A percentile compares a stretch with the other conserved stretches of the same genome.
Evolutionary conservation across 2,797 vertebrate species (phyloP).

Genomic region (Apogon hyalosoma): DNA sequence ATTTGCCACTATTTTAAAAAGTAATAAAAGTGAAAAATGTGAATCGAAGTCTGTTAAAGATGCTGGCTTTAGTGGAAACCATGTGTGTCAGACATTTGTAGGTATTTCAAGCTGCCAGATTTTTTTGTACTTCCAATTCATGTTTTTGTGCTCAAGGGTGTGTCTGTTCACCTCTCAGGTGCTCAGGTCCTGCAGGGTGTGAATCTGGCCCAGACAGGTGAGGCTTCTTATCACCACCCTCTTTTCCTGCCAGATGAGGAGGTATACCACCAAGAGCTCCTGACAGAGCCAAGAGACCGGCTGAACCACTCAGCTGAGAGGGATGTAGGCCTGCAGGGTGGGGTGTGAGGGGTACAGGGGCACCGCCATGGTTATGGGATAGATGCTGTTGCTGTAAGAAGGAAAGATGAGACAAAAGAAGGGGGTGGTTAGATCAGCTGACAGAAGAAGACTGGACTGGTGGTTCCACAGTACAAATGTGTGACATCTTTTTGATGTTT

Average conservation of each 20-base stretch:
- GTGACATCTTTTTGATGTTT: neutral
- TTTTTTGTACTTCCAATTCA: neutral
- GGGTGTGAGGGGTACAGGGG: conserved; percentile 93
- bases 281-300: conserved; percentile 92
- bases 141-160: conserved; percentile 36
- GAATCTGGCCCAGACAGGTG: conserved; percentile 71
- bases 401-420: neutral
- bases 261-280: conserved; percentile 91
- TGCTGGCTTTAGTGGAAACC: neutral
- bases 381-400: conserved; percentile 90
- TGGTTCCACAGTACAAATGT: neutral
- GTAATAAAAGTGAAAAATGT: neutral
- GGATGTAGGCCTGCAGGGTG: conserved; percentile 94
- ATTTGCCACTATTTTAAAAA: neutral
- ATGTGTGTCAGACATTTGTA: neutral
- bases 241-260: conserved; percentile 92
- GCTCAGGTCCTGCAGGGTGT: conserved; percentile 89
- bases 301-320: conserved; percentile 91
- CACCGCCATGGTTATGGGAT: conserved; percentile 92
- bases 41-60: neutral
- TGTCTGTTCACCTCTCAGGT: conserved; percentile 93
- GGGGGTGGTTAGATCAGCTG: conserved; percentile 2
- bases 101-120: neutral
- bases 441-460: neutral
- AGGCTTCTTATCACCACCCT: conserved; percentile 90